A percentile compares a stretch with the other conserved stretches of the same genome.
These are phyloP conservation scores for Meriones unguiculatus DNA, from an alignment of 2,113 vertebrate species.

Conservation along the genomic window DNA sequence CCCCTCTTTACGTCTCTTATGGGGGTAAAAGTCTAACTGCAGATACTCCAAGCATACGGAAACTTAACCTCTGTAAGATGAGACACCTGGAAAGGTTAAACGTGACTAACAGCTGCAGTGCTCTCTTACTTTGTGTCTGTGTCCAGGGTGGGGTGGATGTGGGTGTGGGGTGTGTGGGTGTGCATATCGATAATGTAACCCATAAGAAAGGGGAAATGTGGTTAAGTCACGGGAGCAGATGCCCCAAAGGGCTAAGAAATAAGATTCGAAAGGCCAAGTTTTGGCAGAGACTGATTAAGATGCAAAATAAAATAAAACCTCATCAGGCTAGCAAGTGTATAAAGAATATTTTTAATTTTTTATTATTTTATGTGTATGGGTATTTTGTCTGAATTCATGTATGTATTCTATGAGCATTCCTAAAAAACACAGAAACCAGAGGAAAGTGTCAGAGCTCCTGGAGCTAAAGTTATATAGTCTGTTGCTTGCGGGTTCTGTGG, in stretches of 20 bases:
- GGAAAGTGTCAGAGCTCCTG: neutral
- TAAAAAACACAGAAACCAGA: neutral
- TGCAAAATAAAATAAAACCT: conserved; percentile 14
- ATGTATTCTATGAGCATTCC: neutral
- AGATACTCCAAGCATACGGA: neutral
- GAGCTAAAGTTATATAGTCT: neutral
- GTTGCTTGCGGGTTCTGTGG: too few species aligned
- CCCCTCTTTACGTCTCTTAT: neutral
- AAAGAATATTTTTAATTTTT: neutral
- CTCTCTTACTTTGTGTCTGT: neutral
- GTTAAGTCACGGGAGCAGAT: neutral
- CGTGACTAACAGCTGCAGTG: neutral
- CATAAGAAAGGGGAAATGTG: neutral
- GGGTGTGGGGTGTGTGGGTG: neutral
- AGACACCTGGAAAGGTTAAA: neutral
- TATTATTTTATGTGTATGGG: neutral
- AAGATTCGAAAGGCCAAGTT: neutral
- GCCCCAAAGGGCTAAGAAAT: neutral
- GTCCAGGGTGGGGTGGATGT: neutral
- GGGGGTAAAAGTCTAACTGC: neutral
- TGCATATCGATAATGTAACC: neutral
- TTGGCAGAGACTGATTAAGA: conserved; percentile 17
- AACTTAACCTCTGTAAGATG: neutral
- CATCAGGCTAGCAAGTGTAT: neutral
- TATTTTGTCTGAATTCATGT: neutral